These are phyloP conservation scores for Anolis apletophallus DNA, from an alignment of 2,797 vertebrate genomes.

Conservation along the genomic window DNA sequence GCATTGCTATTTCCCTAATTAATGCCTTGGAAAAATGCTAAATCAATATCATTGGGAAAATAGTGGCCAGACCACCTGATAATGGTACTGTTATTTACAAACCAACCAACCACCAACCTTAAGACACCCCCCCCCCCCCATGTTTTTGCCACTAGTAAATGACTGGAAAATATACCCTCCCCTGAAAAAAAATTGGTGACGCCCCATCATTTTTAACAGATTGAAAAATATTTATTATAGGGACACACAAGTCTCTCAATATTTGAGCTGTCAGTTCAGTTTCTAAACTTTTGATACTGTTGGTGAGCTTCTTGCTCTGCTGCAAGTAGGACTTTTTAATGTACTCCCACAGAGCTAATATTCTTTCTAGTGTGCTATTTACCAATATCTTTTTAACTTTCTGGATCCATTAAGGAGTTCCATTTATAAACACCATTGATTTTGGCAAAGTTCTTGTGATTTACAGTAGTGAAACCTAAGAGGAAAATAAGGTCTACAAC, in stretches of 20 bases:
- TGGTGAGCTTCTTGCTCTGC: not conserved
- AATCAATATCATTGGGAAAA: not conserved
- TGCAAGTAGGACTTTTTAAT: not conserved
- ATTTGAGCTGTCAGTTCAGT: not conserved
- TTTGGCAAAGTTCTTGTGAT: not conserved
- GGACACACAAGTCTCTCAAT: too few relatives aligned
- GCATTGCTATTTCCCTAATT: not conserved
- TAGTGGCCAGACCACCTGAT: not conserved
- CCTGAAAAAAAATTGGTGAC: not conserved
- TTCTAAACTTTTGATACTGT: not conserved
- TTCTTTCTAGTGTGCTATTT: not conserved
- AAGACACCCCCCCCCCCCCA: not conserved
- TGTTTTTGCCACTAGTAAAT: not conserved
- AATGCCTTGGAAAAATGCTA: not conserved
- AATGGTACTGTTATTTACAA: not conserved
- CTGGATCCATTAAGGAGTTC: slow-evolving; percentile 11
- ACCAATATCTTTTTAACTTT: slow-evolving; percentile 31
- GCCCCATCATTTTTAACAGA: not conserved
- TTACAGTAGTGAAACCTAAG: slow-evolving; percentile 4
- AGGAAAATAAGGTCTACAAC: not conserved
- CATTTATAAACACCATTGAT: not conserved
- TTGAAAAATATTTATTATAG: not conserved
- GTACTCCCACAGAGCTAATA: not conserved
- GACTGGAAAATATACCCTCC: not conserved
- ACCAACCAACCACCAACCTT: not conserved